Conservation (phyloP, 2,113 vertebrate genomes). For the Oenanthe melanoleuca region DNA sequence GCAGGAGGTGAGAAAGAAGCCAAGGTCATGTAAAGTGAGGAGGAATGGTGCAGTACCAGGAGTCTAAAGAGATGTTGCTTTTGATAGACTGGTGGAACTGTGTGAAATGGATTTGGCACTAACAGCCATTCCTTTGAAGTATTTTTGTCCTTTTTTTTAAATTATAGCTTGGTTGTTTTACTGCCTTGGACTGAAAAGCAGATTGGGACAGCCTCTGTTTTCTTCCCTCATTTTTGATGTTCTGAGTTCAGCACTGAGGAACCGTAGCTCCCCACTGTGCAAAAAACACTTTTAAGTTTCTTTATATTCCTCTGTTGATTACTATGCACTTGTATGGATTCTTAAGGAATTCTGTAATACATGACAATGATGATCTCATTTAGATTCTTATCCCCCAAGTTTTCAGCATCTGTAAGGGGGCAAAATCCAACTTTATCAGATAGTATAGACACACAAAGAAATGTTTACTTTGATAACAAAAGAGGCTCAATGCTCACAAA, state of each 20-base stretch:
- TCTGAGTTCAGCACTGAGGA: neutral
- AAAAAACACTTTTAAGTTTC: neutral
- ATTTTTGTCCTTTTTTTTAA: neutral
- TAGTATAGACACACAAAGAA: neutral
- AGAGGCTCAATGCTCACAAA: neutral
- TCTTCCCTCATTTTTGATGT: neutral
- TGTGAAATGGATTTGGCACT: neutral
- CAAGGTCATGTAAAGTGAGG: rapidly evolving
- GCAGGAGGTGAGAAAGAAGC: neutral
- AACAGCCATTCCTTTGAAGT: neutral
- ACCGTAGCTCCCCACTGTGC: neutral
- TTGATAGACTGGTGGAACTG: neutral
- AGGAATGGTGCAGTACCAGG: neutral
- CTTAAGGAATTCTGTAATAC: neutral
- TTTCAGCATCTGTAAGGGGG: neutral
- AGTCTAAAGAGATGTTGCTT: neutral
- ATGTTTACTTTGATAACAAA: neutral
- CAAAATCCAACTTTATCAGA: neutral
- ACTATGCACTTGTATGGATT: neutral
- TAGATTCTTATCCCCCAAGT: neutral
- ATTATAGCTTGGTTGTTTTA: neutral
- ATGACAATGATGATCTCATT: neutral
- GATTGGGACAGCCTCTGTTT: neutral
- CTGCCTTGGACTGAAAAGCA: neutral
- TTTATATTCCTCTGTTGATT: neutral